phyloP scores from a whole-genome alignment of 2,888 invertebrate species.

The Dicycla oo region DNA sequence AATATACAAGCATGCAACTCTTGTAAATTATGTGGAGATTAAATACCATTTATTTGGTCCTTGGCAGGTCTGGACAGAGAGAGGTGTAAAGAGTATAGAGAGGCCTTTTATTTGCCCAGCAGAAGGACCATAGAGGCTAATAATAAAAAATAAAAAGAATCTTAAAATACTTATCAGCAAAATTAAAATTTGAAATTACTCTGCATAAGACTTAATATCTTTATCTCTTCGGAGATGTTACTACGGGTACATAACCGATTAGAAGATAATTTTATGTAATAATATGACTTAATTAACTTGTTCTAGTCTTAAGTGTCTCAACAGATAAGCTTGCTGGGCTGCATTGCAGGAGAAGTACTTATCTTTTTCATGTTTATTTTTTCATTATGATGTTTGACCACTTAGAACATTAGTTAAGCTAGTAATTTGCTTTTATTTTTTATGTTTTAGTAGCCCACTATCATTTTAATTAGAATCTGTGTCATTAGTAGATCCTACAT shows the following conservation, averaged over 20 bases:
- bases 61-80: too few relatives aligned
- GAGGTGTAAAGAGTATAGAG: too few relatives aligned
- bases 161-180: too few relatives aligned
- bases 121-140: too few relatives aligned
- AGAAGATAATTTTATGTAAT: conserved; percentile 35
- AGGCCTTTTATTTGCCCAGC: too few relatives aligned
- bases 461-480: neutral
- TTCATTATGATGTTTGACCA: neutral
- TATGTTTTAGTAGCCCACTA: too few relatives aligned
- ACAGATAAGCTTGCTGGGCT: neutral
- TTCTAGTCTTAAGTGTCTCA: neutral
- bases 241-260: conserved; percentile 20
- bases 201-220: neutral
- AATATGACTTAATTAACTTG: conserved; percentile 34
- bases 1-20: too few relatives aligned
- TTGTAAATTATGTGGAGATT: too few relatives aligned
- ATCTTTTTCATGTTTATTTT: neutral
- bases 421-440: neutral
- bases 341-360: neutral
- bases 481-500: too few relatives aligned
- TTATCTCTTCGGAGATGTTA: neutral
- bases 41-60: too few relatives aligned
- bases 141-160: too few relatives aligned
- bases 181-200: neutral
- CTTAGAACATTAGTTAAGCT: neutral